A percentile compares a stretch with the other conserved stretches of the same genome.
These are phyloP conservation scores for Tapirus indicus DNA, from an alignment of 2,797 vertebrate genomes.

Conservation along the genomic window DNA sequence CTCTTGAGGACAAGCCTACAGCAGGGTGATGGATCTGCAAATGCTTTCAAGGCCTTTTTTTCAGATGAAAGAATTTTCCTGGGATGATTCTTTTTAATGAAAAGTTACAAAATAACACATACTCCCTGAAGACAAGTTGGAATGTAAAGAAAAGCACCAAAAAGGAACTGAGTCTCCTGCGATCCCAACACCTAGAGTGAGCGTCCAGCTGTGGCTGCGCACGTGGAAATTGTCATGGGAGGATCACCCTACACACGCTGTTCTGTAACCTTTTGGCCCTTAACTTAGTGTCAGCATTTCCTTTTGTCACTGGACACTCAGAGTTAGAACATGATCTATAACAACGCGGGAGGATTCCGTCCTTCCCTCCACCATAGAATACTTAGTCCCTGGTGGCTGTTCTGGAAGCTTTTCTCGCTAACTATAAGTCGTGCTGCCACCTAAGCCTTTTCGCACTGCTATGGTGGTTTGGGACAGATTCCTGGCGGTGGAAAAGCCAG, in stretches of 20 bases:
- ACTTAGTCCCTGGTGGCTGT: background rate
- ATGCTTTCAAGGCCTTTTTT: background rate
- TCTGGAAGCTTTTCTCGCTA: background rate
- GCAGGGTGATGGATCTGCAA: background rate
- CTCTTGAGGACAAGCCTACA: background rate
- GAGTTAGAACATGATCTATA: background rate
- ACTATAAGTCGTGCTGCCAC: too few species aligned
- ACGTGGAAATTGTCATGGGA: fast-evolving
- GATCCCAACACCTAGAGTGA: too few species aligned
- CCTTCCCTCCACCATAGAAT: background rate
- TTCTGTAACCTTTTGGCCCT: background rate
- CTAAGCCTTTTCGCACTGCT: background rate
- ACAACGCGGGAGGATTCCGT: background rate
- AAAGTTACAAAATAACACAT: background rate
- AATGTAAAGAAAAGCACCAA: background rate
- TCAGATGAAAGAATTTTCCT: background rate
- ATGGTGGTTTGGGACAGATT: background rate
- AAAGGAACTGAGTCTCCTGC: background rate
- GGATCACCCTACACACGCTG: fast-evolving
- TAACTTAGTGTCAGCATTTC: background rate
- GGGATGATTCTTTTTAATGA: background rate
- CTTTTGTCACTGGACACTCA: background rate
- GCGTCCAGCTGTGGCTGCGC: background rate
- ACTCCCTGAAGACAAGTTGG: background rate
- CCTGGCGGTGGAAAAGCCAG: background rate